Evolutionary conservation across 2,888 invertebrate species (phyloP), one percentile per base, ranked within the genome.

Genomic region (Chrysomela aeneicollis): DNA sequence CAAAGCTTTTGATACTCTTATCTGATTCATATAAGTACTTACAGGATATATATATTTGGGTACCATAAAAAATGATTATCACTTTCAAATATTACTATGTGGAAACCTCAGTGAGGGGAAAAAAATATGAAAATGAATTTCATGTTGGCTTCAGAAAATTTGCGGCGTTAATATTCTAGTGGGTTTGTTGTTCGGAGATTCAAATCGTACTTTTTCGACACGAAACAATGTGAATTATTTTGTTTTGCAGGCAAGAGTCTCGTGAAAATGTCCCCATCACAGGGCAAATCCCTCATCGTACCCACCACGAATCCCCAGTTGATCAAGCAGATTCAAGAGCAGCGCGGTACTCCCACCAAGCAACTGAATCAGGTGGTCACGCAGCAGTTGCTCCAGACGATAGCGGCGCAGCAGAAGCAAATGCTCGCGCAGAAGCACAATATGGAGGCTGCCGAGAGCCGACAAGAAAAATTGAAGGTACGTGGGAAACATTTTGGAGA

Each of bases 251-350:
- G 69, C 17, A 82, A 82, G 69, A 77, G 77, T 64, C 67, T 82
- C 22, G 82, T 83, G 9, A 83, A 82, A 76, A 82, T 83, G 37
- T 79, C 82, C 8, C 78, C 82, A 0, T 76, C 77, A 30, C 81
- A 81, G 67, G 82, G 82, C 59, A 81, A 84, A 71, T 82, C 85
- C 0, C 79, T 86, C 9, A 85, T 86, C 70, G 82, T 85, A 61
- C 83, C 85, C 0, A 82, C 83, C 1, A 76, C 81, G 10, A 82
- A 83, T 66, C 73, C 82, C n/a, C 76, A 79, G 53, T 59, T 77
- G 15, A 67, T 76, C 21, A 79, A 79, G 69, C 77, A 78, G 52
- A 79, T 77, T 35, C 78, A 77, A 55, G 74, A 76, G 32, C 72
- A 72, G 32, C 61, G 62, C 12, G 61, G 67, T 18, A 70, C 74